Conservation (phyloP, 2,113 vertebrate species). For the Archocentrus centrarchus region DNA sequence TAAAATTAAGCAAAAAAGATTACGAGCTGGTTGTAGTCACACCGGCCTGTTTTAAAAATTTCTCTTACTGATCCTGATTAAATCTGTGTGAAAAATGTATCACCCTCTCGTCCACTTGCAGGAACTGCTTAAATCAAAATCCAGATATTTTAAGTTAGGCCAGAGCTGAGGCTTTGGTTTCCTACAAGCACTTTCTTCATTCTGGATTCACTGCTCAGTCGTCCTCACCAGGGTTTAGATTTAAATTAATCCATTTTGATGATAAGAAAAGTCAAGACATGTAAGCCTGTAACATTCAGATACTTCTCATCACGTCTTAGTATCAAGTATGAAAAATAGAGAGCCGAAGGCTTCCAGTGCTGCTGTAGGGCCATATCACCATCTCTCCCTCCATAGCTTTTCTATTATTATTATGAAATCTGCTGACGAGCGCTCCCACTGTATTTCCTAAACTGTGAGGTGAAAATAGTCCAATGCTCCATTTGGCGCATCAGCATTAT, state of each 20-base stretch:
- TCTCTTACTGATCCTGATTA: not conserved
- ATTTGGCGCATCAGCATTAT: slow-evolving; percentile 28
- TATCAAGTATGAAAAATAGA: slow-evolving; percentile 17
- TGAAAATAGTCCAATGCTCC: slow-evolving; percentile 16
- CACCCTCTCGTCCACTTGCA: not conserved
- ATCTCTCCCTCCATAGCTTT: not conserved
- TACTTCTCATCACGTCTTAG: not conserved
- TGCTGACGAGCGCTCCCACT: slow-evolving; percentile 11
- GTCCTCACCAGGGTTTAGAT: not conserved
- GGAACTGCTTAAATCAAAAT: slow-evolving; percentile 2
- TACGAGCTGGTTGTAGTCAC: not conserved
- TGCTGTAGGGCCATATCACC: not conserved
- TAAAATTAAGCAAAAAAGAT: not conserved
- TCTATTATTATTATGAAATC: not conserved
- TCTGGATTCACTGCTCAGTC: slow-evolving; percentile 3
- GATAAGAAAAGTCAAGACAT: slow-evolving; percentile 5
- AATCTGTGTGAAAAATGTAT: slow-evolving; percentile 11
- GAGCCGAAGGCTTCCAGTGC: not conserved
- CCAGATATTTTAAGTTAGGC: not conserved
- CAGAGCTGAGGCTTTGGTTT: not conserved
- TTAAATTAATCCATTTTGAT: slow-evolving; percentile 15
- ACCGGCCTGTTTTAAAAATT: not conserved
- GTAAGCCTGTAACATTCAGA: not conserved
- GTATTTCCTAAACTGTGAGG: slow-evolving; percentile 3
- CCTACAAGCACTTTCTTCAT: not conserved